Evolutionary conservation across 2,113 vertebrate genomes (phyloP).

Genomic region (Seriola quinqueradiata): DNA sequence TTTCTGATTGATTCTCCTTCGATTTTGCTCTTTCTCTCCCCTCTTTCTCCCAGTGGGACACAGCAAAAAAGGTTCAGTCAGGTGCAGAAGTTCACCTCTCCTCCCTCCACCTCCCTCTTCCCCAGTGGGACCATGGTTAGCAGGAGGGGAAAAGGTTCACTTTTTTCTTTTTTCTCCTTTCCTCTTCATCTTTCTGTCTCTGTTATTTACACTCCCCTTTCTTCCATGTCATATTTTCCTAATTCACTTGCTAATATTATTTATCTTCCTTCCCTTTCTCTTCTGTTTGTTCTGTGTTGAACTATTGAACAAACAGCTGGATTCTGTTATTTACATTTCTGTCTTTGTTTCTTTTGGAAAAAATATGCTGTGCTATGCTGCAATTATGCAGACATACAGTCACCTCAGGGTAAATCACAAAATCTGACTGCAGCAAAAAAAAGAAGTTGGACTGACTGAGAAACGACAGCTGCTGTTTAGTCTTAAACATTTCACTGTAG

Average conservation of each 20-base stretch:
- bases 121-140: background rate
- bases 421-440: background rate
- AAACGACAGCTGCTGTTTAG: no score
- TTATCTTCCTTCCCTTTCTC: background rate
- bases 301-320: background rate
- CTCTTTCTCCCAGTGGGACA: conserved; percentile 40
- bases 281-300: background rate
- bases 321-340: background rate
- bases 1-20: conserved; percentile 31
- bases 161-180: background rate
- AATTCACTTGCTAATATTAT: background rate
- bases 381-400: background rate
- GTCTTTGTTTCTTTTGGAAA: background rate
- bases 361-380: background rate
- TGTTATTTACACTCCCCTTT: background rate
- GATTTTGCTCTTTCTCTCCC: conserved; percentile 11
- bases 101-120: background rate
- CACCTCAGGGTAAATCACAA: background rate
- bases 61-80: conserved; percentile 10
- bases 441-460: background rate
- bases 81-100: conserved; percentile 46
- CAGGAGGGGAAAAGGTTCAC: conserved; percentile 11
- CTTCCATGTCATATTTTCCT: background rate
- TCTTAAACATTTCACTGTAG: no score
- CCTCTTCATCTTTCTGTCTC: background rate